Evolutionary conservation across 64 coral and sea anemone genomes (phyloP).

Genomic region (Anthopleura sola): DNA sequence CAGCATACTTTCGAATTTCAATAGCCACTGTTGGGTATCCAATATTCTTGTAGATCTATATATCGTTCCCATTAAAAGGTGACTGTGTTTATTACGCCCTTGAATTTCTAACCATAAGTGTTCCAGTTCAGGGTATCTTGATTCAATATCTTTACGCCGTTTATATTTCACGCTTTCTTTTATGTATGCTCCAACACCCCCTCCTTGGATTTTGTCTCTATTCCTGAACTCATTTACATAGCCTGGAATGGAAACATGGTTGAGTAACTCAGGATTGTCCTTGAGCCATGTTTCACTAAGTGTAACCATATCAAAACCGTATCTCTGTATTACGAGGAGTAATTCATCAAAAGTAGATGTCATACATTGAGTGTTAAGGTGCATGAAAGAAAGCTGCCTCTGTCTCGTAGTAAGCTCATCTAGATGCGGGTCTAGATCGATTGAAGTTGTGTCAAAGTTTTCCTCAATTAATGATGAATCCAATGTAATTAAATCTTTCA

Average conservation of each 20-base stretch:
- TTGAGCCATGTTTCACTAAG: conserved; percentile 37
- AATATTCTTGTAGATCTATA: conserved; percentile 22
- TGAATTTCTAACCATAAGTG: conserved; percentile 9
- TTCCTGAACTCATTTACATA: conserved; percentile 26
- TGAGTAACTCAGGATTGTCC: background rate
- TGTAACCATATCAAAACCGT: conserved; percentile 15
- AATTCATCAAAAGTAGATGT: conserved; percentile 21
- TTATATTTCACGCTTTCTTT: background rate
- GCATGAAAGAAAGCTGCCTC: background rate
- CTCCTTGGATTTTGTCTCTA: conserved; percentile 35
- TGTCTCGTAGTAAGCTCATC: background rate
- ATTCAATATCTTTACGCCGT: too few relatives aligned
- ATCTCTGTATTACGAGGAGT: background rate
- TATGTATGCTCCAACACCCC: conserved; percentile 32
- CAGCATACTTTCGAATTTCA: conserved; percentile 14
- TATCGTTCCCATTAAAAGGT: background rate
- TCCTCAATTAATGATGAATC: background rate
- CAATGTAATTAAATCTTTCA: background rate
- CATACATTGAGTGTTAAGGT: conserved; percentile 26
- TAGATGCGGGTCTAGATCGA: background rate
- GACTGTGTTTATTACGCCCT: conserved; percentile 1
- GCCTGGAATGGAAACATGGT: conserved; percentile 40
- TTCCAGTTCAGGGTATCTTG: conserved; percentile 24
- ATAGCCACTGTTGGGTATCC: conserved; percentile 21
- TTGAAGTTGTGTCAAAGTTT: background rate